These are phyloP conservation scores for Acrobasis consociella DNA, from an alignment of 2,888 invertebrate genomes.

Conservation along the genomic window DNA sequence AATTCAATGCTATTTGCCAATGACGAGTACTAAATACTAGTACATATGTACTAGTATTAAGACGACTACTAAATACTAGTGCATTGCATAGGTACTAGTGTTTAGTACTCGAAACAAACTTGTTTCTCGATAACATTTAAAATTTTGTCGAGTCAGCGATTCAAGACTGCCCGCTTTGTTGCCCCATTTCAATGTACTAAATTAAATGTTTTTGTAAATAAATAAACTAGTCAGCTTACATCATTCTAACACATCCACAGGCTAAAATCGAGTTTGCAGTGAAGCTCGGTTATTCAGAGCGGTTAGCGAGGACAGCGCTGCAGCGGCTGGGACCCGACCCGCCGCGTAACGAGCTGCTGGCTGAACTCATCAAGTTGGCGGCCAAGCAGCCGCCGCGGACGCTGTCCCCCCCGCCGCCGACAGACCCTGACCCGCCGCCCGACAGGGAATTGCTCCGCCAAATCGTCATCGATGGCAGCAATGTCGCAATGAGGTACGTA, in stretches of 20 bases:
- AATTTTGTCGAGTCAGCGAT: too few species aligned
- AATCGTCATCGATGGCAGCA: conserved; percentile 96
- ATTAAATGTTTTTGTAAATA: too few species aligned
- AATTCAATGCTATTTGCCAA: too few species aligned
- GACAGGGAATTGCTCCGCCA: conserved; percentile 83
- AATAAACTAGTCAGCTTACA: background rate
- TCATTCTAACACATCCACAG: conserved; percentile 44
- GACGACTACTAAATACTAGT: too few species aligned
- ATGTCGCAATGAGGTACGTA: conserved; percentile 95
- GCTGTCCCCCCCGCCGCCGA: conserved; percentile 58
- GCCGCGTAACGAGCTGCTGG: conserved; percentile 93
- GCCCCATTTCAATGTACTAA: too few species aligned
- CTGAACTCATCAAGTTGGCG: conserved; percentile 93
- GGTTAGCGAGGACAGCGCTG: conserved; percentile 91
- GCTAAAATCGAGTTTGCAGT: conserved; percentile 94
- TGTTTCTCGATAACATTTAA: too few species aligned
- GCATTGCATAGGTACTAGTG: too few species aligned
- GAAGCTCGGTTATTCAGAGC: conserved; percentile 95
- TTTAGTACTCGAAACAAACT: too few species aligned
- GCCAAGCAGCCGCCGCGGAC: conserved; percentile 77
- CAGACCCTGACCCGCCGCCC: conserved; percentile 59
- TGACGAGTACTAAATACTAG: too few species aligned
- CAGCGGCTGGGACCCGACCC: conserved; percentile 93
- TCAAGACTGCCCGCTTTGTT: too few species aligned
- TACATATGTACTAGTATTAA: too few species aligned